phyloP scores from a whole-genome alignment of 2,888 invertebrate genomes.

The Heteromyza rotundicornis region DNA sequence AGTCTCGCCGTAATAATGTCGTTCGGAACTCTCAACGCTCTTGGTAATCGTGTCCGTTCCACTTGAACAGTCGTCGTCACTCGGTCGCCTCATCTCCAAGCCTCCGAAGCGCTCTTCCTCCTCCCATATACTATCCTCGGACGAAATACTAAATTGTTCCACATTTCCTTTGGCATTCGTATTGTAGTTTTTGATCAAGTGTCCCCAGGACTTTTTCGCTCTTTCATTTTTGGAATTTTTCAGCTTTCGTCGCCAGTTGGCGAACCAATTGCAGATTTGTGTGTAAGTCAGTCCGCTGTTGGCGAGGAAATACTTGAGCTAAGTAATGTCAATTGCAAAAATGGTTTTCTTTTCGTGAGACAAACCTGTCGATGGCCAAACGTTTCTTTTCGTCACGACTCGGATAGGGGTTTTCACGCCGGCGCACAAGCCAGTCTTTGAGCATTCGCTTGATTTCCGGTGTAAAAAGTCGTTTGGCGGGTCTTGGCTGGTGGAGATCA shows the following conservation, averaged over 20 bases:
- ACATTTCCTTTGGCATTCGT: conserved; percentile 78
- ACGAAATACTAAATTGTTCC: conserved; percentile 80
- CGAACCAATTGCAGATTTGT: conserved; percentile 82
- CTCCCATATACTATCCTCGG: conserved; percentile 81
- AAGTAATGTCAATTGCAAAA: too few relatives aligned
- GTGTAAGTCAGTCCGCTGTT: conserved; percentile 80
- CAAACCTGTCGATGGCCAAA: conserved; percentile 74
- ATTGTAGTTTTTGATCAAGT: conserved; percentile 73
- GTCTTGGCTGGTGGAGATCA: conserved; percentile 67
- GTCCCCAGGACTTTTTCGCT: conserved; percentile 75
- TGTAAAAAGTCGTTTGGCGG: conserved; percentile 76
- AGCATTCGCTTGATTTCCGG: conserved; percentile 80
- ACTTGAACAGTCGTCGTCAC: conserved; percentile 39
- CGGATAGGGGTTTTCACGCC: conserved; percentile 80
- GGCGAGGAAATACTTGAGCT: too few relatives aligned
- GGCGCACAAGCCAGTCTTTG: conserved; percentile 78
- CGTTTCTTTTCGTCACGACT: conserved; percentile 79
- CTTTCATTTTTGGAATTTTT: conserved; percentile 77
- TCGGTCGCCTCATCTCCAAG: conserved; percentile 50
- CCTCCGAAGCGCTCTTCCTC: too few relatives aligned
- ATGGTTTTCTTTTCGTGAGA: too few relatives aligned
- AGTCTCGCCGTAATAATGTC: conserved; percentile 29
- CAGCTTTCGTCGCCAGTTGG: conserved; percentile 80
- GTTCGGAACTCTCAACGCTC: conserved; percentile 42
- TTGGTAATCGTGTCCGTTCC: conserved; percentile 23